Conservation (phyloP, 92 coral and sea anemone species). For the Epizoanthus ramosus region DNA sequence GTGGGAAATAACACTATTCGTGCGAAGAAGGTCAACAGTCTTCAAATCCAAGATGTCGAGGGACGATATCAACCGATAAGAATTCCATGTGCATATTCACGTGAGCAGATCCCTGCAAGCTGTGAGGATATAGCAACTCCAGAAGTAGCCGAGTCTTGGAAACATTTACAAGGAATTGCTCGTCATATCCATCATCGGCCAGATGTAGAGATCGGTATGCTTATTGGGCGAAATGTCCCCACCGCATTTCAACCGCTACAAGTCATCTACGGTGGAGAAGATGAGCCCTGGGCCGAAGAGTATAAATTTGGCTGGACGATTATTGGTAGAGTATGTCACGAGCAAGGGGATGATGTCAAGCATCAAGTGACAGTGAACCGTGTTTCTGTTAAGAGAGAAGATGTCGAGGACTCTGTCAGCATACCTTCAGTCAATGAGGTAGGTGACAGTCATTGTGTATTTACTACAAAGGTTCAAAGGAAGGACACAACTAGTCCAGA, state of each 20-base stretch:
- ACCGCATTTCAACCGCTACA: slow-evolving; percentile 19
- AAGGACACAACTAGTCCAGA: slow-evolving; percentile 55
- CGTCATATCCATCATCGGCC: slow-evolving; percentile 39
- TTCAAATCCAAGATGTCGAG: slow-evolving; percentile 48
- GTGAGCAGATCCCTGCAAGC: slow-evolving; percentile 47
- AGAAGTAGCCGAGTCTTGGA: slow-evolving; percentile 51
- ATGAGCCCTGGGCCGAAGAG: slow-evolving; percentile 81
- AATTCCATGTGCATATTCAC: slow-evolving; percentile 43
- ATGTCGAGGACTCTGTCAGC: slow-evolving; percentile 11
- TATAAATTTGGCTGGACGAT: slow-evolving; percentile 77
- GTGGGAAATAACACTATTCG: slow-evolving; percentile 54
- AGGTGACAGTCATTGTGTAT: no score
- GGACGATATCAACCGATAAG: slow-evolving; percentile 29
- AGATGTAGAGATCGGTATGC: slow-evolving; percentile 59
- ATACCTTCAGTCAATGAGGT: no score
- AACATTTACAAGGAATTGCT: slow-evolving; percentile 50
- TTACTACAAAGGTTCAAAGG: slow-evolving; percentile 16
- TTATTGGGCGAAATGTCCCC: slow-evolving; percentile 53
- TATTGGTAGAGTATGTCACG: slow-evolving; percentile 68
- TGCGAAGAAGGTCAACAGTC: slow-evolving; percentile 41
- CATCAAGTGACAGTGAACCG: slow-evolving; percentile 37
- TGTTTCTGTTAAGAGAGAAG: slow-evolving; percentile 41
- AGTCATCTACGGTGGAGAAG: slow-evolving; percentile 61
- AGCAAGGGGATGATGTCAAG: neutral
- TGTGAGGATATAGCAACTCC: slow-evolving; percentile 58